These are phyloP conservation scores for Dryoscopus gambensis DNA, from an alignment of 2,113 vertebrate genomes.

Conservation along the genomic window DNA sequence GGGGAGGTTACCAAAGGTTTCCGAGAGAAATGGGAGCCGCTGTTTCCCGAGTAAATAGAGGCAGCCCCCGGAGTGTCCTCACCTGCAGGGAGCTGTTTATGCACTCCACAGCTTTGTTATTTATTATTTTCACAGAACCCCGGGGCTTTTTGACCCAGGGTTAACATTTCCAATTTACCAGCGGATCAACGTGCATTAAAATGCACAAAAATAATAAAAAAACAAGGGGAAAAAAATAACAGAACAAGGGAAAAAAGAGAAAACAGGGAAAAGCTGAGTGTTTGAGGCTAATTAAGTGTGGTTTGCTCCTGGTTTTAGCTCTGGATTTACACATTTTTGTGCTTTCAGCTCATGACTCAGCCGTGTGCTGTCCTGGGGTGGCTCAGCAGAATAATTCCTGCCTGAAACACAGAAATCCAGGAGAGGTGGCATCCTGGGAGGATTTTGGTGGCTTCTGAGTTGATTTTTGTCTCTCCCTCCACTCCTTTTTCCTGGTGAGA, in stretches of 20 bases:
- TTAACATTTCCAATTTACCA: neutral
- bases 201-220: neutral
- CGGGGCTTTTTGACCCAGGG: neutral
- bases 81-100: neutral
- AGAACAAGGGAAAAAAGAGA: too few species aligned
- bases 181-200: neutral
- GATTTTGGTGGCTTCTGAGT: neutral
- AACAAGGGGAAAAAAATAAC: neutral
- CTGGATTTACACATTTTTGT: neutral
- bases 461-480: fast-evolving
- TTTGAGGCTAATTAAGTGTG: neutral
- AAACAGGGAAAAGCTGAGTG: neutral
- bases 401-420: fast-evolving
- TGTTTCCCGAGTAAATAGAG: neutral
- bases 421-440: neutral
- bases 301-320: neutral
- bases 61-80: neutral
- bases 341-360: neutral
- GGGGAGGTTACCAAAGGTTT: neutral
- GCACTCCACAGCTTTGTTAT: neutral
- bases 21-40: neutral
- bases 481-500: fast-evolving
- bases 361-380: neutral
- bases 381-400: neutral
- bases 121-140: neutral